phyloP scores from a whole-genome alignment of 1,140 invertebrate genomes.

The Drosophila teissieri region DNA sequence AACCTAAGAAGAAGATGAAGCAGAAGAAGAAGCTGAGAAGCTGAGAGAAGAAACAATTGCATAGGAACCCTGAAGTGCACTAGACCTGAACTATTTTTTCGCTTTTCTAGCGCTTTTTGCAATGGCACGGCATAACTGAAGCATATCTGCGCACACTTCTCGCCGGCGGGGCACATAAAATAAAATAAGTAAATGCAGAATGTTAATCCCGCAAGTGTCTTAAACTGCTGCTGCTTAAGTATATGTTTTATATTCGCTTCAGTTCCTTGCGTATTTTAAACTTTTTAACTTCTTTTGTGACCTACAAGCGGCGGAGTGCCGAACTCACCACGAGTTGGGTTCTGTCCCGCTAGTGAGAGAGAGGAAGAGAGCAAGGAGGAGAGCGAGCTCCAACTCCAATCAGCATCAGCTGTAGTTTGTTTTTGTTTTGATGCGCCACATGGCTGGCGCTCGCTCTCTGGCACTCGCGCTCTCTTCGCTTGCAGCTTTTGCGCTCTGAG shows the following conservation, averaged over 20 bases:
- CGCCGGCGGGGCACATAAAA: conserved; percentile 19
- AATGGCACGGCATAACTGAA: conserved; percentile 49
- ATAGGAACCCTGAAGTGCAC: conserved; percentile 65
- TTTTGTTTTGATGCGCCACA: conserved; percentile 71
- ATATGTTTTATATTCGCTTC: conserved; percentile 46
- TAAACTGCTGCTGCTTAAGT: conserved; percentile 33
- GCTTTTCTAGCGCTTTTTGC: conserved; percentile 8
- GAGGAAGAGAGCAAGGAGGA: conserved; percentile 1
- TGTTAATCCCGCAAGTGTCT: conserved; percentile 40
- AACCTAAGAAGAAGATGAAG: conserved; percentile 22
- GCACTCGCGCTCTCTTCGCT: not conserved
- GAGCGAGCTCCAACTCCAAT: conserved; percentile 56
- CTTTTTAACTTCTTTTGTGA: conserved; percentile 32
- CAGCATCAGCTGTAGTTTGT: conserved; percentile 82
- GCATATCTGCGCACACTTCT: conserved; percentile 42
- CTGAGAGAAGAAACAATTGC: conserved; percentile 44
- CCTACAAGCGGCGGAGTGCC: conserved; percentile 30
- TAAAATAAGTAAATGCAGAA: conserved; percentile 36
- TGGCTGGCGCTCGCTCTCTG: conserved; percentile 37
- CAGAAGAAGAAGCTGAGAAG: conserved; percentile 11
- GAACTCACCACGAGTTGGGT: conserved; percentile 39
- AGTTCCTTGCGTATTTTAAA: conserved; percentile 19
- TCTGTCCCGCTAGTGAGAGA: not conserved
- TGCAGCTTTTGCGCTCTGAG: conserved; percentile 44
- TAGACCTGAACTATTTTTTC: conserved; percentile 64